A percentile compares a stretch with the other conserved stretches of the same genome.
Conservation (phyloP, 1,140 invertebrate genomes). For the Solenopsis invicta region DNA sequence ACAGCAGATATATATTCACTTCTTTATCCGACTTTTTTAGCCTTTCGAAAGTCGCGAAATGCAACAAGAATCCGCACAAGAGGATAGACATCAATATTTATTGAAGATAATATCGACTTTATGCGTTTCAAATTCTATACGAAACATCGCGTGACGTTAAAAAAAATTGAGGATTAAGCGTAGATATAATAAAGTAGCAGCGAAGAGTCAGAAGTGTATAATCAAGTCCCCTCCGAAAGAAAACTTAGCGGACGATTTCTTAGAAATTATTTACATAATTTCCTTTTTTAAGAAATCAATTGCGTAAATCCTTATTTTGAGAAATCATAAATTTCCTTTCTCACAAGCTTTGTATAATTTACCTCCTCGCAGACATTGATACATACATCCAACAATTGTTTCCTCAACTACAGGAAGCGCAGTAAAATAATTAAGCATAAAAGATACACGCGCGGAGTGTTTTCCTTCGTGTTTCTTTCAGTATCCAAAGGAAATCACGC, state of each 20-base stretch:
- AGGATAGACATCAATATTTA: constrained; percentile 76
- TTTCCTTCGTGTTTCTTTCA: not conserved
- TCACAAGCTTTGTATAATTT: not conserved
- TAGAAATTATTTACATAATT: not conserved
- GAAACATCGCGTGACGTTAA: not conserved
- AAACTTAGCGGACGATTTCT: not conserved
- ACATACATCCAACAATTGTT: not conserved
- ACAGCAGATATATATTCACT: constrained; percentile 39
- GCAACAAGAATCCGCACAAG: not conserved
- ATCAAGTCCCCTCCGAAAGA: no score
- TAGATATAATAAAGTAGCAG: not conserved
- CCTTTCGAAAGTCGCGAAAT: constrained; percentile 65
- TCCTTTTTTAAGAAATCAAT: not conserved
- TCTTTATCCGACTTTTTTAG: constrained; percentile 53
- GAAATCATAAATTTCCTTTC: not conserved
- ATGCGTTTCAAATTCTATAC: constrained; percentile 28
- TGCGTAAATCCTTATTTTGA: not conserved
- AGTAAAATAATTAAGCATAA: constrained; percentile 28
- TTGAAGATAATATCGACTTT: constrained; percentile 24
- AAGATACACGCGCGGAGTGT: not conserved
- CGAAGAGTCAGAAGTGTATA: not conserved
- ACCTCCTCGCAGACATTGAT: not conserved
- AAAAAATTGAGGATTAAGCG: not conserved
- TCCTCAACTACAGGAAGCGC: not conserved
- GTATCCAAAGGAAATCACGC: constrained; percentile 28